These are phyloP conservation scores for Monochamus saltuarius DNA, from an alignment of 1,140 invertebrate species.

Conservation along the genomic window DNA sequence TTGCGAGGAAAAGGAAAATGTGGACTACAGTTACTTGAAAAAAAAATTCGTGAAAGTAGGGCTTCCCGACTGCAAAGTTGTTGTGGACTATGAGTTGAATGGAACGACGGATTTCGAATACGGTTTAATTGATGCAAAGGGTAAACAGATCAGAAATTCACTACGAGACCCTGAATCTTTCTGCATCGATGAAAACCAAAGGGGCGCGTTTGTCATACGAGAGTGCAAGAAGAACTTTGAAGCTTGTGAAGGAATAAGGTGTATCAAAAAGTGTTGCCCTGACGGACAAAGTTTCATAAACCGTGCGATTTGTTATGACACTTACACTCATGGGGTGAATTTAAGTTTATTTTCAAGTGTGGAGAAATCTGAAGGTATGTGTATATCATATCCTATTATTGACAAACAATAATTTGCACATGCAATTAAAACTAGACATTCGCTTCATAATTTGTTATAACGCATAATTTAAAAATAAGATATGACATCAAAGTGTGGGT, in stretches of 20 bases:
- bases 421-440: too few relatives aligned
- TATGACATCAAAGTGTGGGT: too few relatives aligned
- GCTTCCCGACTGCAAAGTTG: conserved; percentile 28
- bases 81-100: conserved; percentile 28
- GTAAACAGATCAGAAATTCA: background rate
- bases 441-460: too few relatives aligned
- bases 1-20: conserved; percentile 19
- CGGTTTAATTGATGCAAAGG: conserved; percentile 5
- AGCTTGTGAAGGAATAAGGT: conserved; percentile 28
- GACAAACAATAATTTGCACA: background rate
- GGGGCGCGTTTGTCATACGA: conserved; percentile 22
- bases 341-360: conserved; percentile 25
- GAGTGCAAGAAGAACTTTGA: conserved; percentile 27
- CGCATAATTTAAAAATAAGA: too few relatives aligned
- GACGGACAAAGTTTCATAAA: conserved; percentile 41
- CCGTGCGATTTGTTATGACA: conserved; percentile 32
- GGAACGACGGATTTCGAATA: conserved; percentile 10
- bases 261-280: conserved; percentile 38
- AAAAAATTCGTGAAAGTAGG: conserved; percentile 32
- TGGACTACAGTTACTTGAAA: conserved; percentile 15
- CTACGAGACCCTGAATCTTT: conserved; percentile 4
- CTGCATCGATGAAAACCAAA: conserved; percentile 30
- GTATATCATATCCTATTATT: conserved; percentile 1
- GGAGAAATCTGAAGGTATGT: conserved; percentile 30
- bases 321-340: conserved; percentile 31